Evolutionary conservation across 1,140 invertebrate genomes (phyloP).

Genomic region (Diprion similis): DNA sequence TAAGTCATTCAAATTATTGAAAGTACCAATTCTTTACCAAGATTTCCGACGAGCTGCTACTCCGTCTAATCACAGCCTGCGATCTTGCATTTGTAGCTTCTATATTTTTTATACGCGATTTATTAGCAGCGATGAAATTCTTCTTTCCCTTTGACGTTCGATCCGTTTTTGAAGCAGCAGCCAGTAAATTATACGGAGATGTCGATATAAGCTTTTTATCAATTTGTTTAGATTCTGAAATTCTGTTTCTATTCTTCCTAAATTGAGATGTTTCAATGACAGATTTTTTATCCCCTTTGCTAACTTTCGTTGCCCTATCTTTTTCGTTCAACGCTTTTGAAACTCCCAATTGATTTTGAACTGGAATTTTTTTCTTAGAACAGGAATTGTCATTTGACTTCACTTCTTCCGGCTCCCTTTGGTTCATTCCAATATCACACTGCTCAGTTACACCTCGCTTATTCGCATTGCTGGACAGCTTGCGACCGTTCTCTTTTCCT

Average conservation of each 20-base stretch:
- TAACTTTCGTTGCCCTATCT: background rate
- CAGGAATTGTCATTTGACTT: no score
- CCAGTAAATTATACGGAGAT: background rate
- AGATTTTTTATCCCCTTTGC: background rate
- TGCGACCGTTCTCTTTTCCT: background rate
- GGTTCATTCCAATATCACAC: no score
- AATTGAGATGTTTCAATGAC: background rate
- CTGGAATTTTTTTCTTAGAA: background rate
- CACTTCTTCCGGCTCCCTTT: no score
- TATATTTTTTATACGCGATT: constrained; percentile 33
- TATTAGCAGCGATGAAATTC: constrained; percentile 49
- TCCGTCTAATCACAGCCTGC: background rate
- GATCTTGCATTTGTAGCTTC: constrained; percentile 12
- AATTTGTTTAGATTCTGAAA: background rate
- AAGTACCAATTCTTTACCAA: background rate
- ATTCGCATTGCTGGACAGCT: no score
- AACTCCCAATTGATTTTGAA: background rate
- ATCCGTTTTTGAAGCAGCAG: background rate
- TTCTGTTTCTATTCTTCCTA: constrained; percentile 1
- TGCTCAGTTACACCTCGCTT: no score
- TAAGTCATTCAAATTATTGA: constrained; percentile 6
- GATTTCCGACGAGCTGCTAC: background rate
- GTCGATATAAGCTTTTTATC: background rate
- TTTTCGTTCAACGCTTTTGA: background rate
- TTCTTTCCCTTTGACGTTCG: constrained; percentile 26